phyloP scores from a whole-genome alignment of 2,113 vertebrate species.

The Trogon surrucura region DNA sequence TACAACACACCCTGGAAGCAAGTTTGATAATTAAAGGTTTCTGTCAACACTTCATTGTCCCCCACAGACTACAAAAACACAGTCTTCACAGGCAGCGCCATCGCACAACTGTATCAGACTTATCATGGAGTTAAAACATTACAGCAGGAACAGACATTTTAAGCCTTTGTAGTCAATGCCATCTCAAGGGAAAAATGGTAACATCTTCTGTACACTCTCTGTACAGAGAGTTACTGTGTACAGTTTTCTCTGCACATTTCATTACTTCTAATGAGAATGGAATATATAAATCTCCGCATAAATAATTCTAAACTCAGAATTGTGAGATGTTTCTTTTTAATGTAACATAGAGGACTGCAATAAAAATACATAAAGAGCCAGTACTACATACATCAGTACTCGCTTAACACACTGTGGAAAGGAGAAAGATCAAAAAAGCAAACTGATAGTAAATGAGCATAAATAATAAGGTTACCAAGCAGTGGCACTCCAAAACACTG shows the following conservation, averaged over 20 bases:
- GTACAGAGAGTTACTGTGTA: not conserved
- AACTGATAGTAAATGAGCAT: not conserved
- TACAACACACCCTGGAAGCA: not conserved
- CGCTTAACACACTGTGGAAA: not conserved
- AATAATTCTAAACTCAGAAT: not conserved
- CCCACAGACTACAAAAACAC: not conserved
- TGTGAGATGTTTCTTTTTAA: not conserved
- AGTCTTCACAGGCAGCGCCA: not conserved
- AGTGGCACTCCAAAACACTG: not conserved
- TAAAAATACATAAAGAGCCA: not conserved
- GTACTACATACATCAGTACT: not conserved
- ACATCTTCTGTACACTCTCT: not conserved
- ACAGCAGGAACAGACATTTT: not conserved
- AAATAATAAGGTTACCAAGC: not conserved
- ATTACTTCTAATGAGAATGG: not conserved
- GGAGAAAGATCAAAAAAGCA: not conserved
- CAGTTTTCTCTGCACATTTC: not conserved
- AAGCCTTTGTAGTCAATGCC: not conserved
- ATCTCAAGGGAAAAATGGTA: no score
- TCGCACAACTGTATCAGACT: not conserved
- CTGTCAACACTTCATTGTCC: not conserved
- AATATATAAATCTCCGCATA: not conserved
- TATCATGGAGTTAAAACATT: not conserved
- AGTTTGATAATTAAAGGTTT: not conserved
- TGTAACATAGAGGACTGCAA: not conserved